Conservation (phyloP, 2,797 vertebrate species). For the Melanotaenia maccullochi region DNA sequence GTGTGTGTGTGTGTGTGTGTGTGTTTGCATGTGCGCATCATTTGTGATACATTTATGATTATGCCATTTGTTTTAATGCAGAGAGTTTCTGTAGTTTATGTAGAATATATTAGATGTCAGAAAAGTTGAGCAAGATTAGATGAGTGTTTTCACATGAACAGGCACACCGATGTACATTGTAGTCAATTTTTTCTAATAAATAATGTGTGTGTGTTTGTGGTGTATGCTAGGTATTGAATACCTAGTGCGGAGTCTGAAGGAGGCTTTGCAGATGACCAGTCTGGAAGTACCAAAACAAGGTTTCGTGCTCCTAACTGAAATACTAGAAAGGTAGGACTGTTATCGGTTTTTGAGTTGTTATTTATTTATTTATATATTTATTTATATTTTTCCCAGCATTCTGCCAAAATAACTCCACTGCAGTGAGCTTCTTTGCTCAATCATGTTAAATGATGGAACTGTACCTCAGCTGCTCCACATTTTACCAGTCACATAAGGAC, state of each 20-base stretch:
- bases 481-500: background rate
- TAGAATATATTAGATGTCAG: conserved; percentile 6
- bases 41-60: conserved; percentile 28
- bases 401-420: background rate
- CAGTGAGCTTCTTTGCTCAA: background rate
- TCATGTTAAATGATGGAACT: background rate
- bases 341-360: background rate
- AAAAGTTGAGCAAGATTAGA: conserved; percentile 22
- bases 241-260: conserved; percentile 89
- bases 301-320: conserved; percentile 88
- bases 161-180: background rate
- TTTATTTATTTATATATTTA: background rate
- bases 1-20: background rate
- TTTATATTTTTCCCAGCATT: background rate
- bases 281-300: conserved; percentile 90
- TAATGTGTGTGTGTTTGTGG: conserved; percentile 31
- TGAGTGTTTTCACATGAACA: background rate
- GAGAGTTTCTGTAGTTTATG: background rate
- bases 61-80: conserved; percentile 23
- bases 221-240: conserved; percentile 89
- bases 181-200: conserved; percentile 18
- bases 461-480: background rate
- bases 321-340: conserved; percentile 87
- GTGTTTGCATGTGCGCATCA: conserved; percentile 1
- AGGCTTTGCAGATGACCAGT: conserved; percentile 84